phyloP scores from a whole-genome alignment of 2,888 invertebrate genomes.

The Noctua pronuba region DNA sequence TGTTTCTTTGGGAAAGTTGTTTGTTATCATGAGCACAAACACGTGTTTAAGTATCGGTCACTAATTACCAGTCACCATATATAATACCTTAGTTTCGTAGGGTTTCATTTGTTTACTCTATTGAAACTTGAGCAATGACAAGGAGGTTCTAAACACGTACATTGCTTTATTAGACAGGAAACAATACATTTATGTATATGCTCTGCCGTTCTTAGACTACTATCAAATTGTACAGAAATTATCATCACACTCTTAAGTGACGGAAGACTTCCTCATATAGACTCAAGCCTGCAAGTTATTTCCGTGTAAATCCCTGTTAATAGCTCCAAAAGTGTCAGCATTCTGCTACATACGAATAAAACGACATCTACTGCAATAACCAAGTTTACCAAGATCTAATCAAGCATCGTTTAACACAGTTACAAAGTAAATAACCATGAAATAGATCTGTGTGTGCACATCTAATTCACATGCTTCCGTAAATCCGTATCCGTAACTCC shows the following conservation, averaged over 20 bases:
- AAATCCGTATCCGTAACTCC: conserved; percentile 2
- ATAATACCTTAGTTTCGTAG: background rate
- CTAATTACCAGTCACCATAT: too few species aligned
- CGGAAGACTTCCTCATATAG: background rate
- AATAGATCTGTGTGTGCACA: conserved; percentile 4
- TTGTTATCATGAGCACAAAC: too few species aligned
- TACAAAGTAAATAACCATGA: background rate
- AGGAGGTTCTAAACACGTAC: background rate
- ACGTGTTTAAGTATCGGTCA: too few species aligned
- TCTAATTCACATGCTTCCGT: conserved; percentile 12
- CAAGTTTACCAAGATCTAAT: background rate
- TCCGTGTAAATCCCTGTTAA: background rate
- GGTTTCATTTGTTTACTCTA: background rate
- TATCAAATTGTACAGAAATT: too few species aligned
- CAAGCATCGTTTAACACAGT: conserved; percentile 7
- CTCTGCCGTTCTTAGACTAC: background rate
- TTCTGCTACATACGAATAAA: background rate
- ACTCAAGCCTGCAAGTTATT: background rate
- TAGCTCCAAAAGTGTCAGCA: background rate
- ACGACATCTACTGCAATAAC: background rate
- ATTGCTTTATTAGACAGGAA: background rate
- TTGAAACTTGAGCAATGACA: background rate
- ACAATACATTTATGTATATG: background rate
- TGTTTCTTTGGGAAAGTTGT: too few species aligned
- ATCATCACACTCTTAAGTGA: background rate